Evolutionary conservation across 2,113 vertebrate genomes (phyloP), one percentile per base, ranked within the genome.

Genomic region (Phrynosoma blainvillii): DNA sequence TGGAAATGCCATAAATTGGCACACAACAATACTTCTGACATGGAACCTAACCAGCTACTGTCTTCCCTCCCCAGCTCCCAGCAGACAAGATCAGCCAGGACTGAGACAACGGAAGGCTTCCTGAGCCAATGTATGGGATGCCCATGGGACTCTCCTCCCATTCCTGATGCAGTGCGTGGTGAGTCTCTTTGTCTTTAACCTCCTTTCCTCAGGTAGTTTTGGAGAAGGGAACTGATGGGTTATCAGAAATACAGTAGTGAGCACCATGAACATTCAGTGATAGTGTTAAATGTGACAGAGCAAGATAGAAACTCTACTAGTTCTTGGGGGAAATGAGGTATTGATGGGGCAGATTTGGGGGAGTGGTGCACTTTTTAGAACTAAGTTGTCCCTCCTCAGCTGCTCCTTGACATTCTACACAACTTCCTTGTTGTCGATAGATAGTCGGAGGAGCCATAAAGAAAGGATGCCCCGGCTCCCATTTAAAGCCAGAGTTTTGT

Each of bases 121-220:
- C 47, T 1, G 47, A 10, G 56, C 79, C 40, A 18, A 27, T n/a
- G 14, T 80, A 77, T 40, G 56, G 62, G 84, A 79, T 25, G 56
- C 83, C 71, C 66, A 77, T 86, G 83, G 85, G 84, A 88, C 85
- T 59, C 59, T 25, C 85, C 84, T 78, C 77, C 86, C 62, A 25
- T 84, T 86, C 84, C 84, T 85, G 86, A 91, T 90, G 84, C 90
- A 86, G 83, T 86, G 90, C n/a, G 83, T 91, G 88, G 90, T 91
- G 77, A 82, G 92, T 89, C 36, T 40, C 5, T 3, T 21, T 2
- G 27, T 4, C 71, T 18, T 18, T 21, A 8, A 9, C 2, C 3
- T 4, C 71, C 73, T 20, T 36, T 21, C 30, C 36, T 12, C 25
- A 36, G 27, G 20, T n/a, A 68, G 40, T 42, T 16, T 21, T 25